Evolutionary conservation across 2,113 vertebrate genomes (phyloP), one percentile per base, ranked within the genome.

Genomic region (Alosa alosa): DNA sequence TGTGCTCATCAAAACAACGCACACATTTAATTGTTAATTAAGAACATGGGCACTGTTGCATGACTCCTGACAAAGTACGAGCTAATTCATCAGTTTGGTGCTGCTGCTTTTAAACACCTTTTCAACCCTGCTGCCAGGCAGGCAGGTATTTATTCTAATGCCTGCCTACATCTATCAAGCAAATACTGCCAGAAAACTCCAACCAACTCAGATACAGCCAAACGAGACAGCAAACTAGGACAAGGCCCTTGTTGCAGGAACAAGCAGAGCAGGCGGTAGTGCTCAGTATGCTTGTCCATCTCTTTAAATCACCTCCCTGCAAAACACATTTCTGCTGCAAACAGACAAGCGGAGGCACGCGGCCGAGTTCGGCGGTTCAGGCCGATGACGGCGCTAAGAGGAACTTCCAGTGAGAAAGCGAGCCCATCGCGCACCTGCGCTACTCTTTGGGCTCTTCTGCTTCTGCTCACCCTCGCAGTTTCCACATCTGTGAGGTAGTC

Each of bases 31-130:
- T 78, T 39, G 72, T 10, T 17, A 78, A 78, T 78, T 78, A 36
- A 78, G 72, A 78, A 78, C 39, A 78, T 78, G 72, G 72, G 72
- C 72, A 78, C 15, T 39, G 72, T 36, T 78, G 31, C 36, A 39
- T 36, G 72, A 78, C 72, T 78, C 72, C 31, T 15, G 52, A 55
- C 52, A 55, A 18, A 55, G 52, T 55, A 72, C n/a, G 31, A 36
- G 11, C 25, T 72, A 36, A 39, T 39, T 78, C 36, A 36, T 39
- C 72, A 78, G 31, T 78, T 36, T 36, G 39, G 72, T 39, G 25
- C 72, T 36, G 72, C 36, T 17, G 72, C 25, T 78, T 78, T 78
- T 39, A 39, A 78, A 78, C 72, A 78, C 72, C 36, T 78, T 39
- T 36, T 17, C 25, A 78, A 39, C 7, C 64, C 64, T 36, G n/a